Percentiles rank a stretch among this genome's conserved stretches.
phyloP scores from a whole-genome alignment of 1,140 invertebrate species.

The Oryctes rhinoceros region DNA sequence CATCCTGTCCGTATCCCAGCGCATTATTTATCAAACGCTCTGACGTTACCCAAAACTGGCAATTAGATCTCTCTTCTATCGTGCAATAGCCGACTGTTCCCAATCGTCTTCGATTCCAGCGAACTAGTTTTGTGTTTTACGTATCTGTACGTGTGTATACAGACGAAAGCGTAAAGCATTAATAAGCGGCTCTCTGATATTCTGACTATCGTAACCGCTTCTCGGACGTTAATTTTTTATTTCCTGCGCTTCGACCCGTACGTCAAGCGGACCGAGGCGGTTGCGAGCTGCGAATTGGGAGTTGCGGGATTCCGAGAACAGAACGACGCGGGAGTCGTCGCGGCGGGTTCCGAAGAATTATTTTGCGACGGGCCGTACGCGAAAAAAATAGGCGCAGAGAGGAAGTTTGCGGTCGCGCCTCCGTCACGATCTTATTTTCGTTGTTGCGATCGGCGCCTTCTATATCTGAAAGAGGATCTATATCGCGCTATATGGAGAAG shows the following conservation, averaged over 20 bases:
- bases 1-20: neutral
- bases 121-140: neutral
- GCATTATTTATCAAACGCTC: conserved; percentile 9
- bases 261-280: neutral
- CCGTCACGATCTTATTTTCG: conserved; percentile 13
- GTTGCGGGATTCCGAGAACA: neutral
- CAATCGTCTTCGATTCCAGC: too few species aligned
- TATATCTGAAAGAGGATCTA: neutral
- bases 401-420: conserved; percentile 12
- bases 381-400: conserved; percentile 1
- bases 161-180: neutral
- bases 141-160: neutral
- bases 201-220: too few species aligned
- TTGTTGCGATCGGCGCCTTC: neutral
- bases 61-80: neutral
- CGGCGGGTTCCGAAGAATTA: conserved; percentile 2
- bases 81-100: neutral
- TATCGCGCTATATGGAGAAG: neutral
- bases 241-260: neutral
- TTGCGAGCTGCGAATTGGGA: neutral
- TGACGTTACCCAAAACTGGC: conserved; percentile 7
- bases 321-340: neutral
- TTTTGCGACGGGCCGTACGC: neutral
- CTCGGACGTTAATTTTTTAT: neutral
- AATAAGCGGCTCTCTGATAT: neutral